phyloP scores from a whole-genome alignment of 2,113 vertebrate species.

The Amazona guildingii region DNA sequence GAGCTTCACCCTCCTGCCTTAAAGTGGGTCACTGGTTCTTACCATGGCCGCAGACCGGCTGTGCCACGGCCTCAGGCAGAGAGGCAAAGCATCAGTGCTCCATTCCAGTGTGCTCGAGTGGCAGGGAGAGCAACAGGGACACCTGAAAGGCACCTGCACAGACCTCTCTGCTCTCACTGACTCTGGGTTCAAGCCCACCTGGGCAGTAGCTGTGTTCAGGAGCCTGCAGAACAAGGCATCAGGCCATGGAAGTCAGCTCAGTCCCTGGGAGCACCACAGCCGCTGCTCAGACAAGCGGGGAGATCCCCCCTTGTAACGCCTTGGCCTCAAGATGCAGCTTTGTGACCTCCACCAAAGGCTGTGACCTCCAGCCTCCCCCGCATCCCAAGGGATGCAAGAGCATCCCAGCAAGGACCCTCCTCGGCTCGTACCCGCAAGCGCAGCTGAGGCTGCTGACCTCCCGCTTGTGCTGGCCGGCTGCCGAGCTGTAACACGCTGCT shows the following conservation, averaged over 20 bases:
- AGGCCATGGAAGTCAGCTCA: background rate
- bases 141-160: background rate
- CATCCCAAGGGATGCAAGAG: background rate
- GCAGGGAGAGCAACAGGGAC: background rate
- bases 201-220: background rate
- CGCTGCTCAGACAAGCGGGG: background rate
- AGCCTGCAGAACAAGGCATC: background rate
- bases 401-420: background rate
- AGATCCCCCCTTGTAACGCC: accelerated
- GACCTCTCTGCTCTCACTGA: background rate
- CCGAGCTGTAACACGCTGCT: background rate
- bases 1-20: background rate
- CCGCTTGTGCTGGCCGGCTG: accelerated
- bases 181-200: accelerated
- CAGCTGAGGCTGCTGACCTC: accelerated
- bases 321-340: accelerated
- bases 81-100: background rate
- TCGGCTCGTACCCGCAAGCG: accelerated
- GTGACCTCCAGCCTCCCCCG: background rate
- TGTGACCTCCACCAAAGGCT: accelerated
- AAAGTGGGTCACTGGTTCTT: background rate
- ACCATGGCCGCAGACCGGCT: background rate
- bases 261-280: background rate
- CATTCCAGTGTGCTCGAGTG: accelerated
- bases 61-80: accelerated